Percentiles rank a stretch among this genome's conserved stretches.
Conservation (phyloP, 2,888 invertebrate genomes). For the Andrena minutula region DNA sequence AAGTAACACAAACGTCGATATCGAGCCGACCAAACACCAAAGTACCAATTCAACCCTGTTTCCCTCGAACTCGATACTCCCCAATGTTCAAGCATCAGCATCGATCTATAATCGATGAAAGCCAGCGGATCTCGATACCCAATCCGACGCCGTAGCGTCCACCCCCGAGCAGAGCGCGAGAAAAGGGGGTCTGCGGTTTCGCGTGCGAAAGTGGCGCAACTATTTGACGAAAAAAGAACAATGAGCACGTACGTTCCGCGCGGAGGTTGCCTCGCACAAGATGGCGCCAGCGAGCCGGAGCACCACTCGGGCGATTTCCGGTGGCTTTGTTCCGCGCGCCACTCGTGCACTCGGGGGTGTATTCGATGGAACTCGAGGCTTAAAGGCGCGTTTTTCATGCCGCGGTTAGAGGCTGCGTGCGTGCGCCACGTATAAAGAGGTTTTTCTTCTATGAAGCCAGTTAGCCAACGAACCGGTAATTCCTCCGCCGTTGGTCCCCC, state of each 20-base stretch:
- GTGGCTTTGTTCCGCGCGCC: slow-evolving; percentile 70
- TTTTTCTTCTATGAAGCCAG: slow-evolving; percentile 74
- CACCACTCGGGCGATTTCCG: slow-evolving; percentile 73
- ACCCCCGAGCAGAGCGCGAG: neutral
- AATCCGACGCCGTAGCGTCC: neutral
- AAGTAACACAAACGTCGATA: too few relatives aligned
- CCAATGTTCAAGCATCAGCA: too few relatives aligned
- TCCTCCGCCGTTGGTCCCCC: slow-evolving; percentile 48
- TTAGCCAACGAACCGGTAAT: slow-evolving; percentile 70
- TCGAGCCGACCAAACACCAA: too few relatives aligned
- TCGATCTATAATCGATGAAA: too few relatives aligned
- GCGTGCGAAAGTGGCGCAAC: slow-evolving; percentile 41
- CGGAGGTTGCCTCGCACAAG: slow-evolving; percentile 59
- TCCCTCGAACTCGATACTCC: too few relatives aligned
- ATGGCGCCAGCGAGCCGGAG: slow-evolving; percentile 68
- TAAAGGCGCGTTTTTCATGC: slow-evolving; percentile 65
- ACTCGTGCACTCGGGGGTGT: slow-evolving; percentile 62
- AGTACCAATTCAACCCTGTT: too few relatives aligned
- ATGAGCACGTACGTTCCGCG: slow-evolving; percentile 58
- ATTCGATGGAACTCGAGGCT: slow-evolving; percentile 68
- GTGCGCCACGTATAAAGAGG: slow-evolving; percentile 65
- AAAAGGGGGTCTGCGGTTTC: slow-evolving; percentile 11
- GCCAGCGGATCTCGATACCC: too few relatives aligned
- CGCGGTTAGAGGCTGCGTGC: slow-evolving; percentile 40
- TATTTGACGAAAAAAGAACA: slow-evolving; percentile 61